Percentiles rank a stretch among this genome's conserved stretches.
Conservation (phyloP, 2,113 vertebrate genomes). For the Astatotilapia flaviijosephi region DNA sequence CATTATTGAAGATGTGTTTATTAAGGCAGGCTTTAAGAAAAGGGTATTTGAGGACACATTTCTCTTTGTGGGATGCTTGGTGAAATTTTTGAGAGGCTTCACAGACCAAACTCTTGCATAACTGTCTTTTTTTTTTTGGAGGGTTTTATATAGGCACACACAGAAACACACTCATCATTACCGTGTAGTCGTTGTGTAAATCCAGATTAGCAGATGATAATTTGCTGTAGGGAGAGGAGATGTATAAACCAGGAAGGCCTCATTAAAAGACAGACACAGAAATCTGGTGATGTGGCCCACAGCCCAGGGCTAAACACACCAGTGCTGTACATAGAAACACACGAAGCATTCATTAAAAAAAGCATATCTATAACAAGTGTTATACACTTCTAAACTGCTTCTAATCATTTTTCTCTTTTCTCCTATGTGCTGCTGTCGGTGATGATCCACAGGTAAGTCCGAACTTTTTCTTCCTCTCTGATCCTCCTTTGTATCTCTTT, state of each 20-base stretch:
- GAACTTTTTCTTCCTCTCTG: background rate
- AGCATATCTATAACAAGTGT: background rate
- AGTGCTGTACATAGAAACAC: background rate
- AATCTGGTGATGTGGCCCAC: slow-evolving; percentile 47
- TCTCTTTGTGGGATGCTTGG: background rate
- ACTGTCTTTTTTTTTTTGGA: background rate
- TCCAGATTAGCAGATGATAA: slow-evolving; percentile 63
- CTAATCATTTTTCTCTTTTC: background rate
- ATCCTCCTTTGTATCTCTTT: background rate
- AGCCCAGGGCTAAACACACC: slow-evolving; percentile 6
- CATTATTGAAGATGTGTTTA: slow-evolving; percentile 8
- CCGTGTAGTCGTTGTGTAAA: slow-evolving; percentile 29
- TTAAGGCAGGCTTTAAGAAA: background rate
- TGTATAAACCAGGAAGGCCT: slow-evolving; percentile 39
- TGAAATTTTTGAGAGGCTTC: slow-evolving; percentile 20
- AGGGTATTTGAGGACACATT: background rate
- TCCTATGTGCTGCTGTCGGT: slow-evolving; percentile 22
- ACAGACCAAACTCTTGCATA: slow-evolving; percentile 8
- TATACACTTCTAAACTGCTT: background rate
- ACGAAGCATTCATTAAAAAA: background rate
- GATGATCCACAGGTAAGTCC: slow-evolving; percentile 44
- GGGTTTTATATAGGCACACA: background rate
- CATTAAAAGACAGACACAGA: slow-evolving; percentile 42
- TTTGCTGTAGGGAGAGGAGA: slow-evolving; percentile 17
- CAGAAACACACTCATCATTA: background rate